Conservation (phyloP, 2,797 vertebrate species). For the Atherinosoma microstoma region DNA sequence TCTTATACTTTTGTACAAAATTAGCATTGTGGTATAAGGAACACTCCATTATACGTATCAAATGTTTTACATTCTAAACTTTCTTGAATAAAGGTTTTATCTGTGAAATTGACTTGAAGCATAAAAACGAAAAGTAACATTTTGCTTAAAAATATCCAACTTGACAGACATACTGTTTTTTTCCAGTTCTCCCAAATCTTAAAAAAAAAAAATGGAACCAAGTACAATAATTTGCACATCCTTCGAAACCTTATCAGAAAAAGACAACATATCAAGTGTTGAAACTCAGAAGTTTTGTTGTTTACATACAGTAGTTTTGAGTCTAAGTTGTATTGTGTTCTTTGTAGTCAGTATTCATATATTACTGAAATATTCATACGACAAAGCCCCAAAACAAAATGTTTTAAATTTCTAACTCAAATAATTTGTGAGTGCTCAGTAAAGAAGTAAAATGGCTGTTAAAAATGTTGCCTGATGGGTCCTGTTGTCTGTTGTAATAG, state of each 20-base stretch:
- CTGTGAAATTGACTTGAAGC: not conserved
- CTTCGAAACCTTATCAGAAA: not conserved
- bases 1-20: slow-evolving; percentile 14
- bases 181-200: not conserved
- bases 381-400: no score
- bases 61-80: not conserved
- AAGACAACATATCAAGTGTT: no score
- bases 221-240: not conserved
- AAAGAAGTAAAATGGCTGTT: not conserved
- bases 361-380: no score
- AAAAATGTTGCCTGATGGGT: not conserved
- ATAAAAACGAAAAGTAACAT: not conserved
- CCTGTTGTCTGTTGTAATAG: not conserved
- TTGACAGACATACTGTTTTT: not conserved
- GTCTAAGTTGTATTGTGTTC: no score
- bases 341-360: no score
- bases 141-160: not conserved
- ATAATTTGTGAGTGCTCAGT: not conserved
- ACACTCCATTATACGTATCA: not conserved
- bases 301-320: no score
- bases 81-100: not conserved
- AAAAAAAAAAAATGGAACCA: not conserved
- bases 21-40: slow-evolving; percentile 11
- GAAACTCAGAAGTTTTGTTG: no score
- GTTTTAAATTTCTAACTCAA: no score